Evolutionary conservation across 2,113 vertebrate genomes (phyloP).

Genomic region (Thamnaconus septentrionalis): DNA sequence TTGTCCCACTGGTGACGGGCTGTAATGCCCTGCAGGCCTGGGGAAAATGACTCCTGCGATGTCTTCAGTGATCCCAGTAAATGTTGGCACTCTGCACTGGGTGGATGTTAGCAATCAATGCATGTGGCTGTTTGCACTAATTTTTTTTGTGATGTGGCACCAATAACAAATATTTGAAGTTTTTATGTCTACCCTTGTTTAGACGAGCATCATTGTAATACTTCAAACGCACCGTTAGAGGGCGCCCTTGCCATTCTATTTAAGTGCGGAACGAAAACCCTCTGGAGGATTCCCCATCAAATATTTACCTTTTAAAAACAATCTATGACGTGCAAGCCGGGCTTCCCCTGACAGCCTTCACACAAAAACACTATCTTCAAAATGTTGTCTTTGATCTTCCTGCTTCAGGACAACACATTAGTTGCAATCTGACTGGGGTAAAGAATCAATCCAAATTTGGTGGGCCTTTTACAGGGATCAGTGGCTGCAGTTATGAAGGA

Average conservation of each 20-base stretch:
- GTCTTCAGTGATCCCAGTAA: constrained; percentile 40
- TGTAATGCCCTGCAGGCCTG: constrained; percentile 17
- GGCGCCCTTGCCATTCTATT: constrained; percentile 30
- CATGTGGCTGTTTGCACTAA: constrained; percentile 1
- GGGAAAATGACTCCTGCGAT: constrained; percentile 30
- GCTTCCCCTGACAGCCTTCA: too few species aligned
- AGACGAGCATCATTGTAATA: constrained; percentile 11
- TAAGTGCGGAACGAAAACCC: not conserved
- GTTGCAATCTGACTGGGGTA: too few species aligned
- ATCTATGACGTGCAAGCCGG: too few species aligned
- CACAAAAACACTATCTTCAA: too few species aligned
- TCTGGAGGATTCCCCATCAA: not conserved
- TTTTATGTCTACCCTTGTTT: not conserved
- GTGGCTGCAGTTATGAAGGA: too few species aligned
- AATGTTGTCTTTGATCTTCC: too few species aligned
- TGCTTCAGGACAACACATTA: too few species aligned
- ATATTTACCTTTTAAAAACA: too few species aligned
- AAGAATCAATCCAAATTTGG: too few species aligned
- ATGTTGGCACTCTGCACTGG: not conserved
- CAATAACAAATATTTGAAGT: not conserved
- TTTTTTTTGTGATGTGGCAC: not conserved
- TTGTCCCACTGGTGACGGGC: constrained; percentile 41
- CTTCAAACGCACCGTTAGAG: constrained; percentile 39
- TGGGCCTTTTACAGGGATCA: too few species aligned
- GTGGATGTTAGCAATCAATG: constrained; percentile 28